A percentile compares a stretch with the other conserved stretches of the same genome.
phyloP scores from a whole-genome alignment of 2,888 invertebrate genomes.

The Scaptomyza tumidula region DNA sequence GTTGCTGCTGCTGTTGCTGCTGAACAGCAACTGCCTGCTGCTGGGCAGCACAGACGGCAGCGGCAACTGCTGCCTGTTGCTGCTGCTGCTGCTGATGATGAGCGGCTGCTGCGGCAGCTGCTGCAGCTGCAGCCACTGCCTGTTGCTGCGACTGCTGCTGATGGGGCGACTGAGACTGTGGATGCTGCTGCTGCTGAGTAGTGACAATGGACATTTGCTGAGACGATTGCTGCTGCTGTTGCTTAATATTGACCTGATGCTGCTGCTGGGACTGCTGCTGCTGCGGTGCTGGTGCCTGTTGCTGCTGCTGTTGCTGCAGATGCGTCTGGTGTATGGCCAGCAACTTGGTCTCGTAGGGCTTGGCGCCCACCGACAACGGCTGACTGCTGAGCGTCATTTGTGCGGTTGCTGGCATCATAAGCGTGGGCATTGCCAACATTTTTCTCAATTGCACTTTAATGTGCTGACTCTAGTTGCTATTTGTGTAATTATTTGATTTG shows the following conservation, averaged over 20 bases:
- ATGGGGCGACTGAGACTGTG: constrained; percentile 79
- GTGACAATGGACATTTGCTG: constrained; percentile 80
- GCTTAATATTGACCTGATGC: constrained; percentile 65
- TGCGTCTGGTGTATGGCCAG: constrained; percentile 85
- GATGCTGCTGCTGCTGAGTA: constrained; percentile 79
- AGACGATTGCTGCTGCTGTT: constrained; percentile 79
- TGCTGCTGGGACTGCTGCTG: constrained; percentile 78
- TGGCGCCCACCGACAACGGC: constrained; percentile 83
- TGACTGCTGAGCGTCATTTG: constrained; percentile 85
- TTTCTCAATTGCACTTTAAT: constrained; percentile 55
- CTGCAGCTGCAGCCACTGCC: constrained; percentile 77
- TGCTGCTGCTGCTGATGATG: constrained; percentile 81
- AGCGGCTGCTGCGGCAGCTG: constrained; percentile 77
- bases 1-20: constrained; percentile 80
- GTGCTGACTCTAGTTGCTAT: constrained; percentile 47
- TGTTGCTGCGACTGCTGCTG: constrained; percentile 78
- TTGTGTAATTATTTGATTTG: constrained; percentile 35
- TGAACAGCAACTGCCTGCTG: constrained; percentile 82
- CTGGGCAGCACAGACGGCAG: constrained; percentile 80
- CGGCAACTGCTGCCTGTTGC: constrained; percentile 77
- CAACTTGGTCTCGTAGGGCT: constrained; percentile 85
- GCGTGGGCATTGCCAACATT: constrained; percentile 85
- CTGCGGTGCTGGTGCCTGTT: constrained; percentile 68
- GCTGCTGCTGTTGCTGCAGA: constrained; percentile 82
- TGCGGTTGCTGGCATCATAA: constrained; percentile 85